phyloP scores from a whole-genome alignment of 2,888 invertebrate species.

The Nemotelus nigrinus region DNA sequence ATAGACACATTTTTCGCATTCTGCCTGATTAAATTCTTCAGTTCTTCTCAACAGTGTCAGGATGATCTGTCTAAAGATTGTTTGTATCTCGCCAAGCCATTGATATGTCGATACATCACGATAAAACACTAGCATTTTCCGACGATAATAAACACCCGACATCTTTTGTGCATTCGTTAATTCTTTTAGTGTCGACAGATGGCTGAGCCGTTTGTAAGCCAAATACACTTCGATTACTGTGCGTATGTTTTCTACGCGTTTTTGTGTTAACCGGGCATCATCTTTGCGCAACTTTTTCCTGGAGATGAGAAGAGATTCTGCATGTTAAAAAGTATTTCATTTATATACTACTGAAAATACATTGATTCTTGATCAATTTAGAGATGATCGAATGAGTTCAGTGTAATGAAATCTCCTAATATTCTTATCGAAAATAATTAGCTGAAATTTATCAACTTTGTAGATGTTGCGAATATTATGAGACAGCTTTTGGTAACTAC shows the following conservation, averaged over 20 bases:
- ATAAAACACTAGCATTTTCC: constrained; percentile 14
- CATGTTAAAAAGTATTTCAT: too few relatives aligned
- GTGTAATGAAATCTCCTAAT: too few relatives aligned
- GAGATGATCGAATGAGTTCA: too few relatives aligned
- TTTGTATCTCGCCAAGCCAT: constrained; percentile 11
- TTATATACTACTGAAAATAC: too few relatives aligned
- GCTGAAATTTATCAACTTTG: not conserved
- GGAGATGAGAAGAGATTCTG: not conserved
- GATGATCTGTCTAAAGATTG: constrained; percentile 41
- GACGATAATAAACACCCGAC: not conserved
- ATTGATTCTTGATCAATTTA: too few relatives aligned
- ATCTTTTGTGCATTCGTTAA: constrained; percentile 13
- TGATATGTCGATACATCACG: not conserved
- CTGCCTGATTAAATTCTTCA: constrained; percentile 33
- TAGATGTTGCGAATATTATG: not conserved
- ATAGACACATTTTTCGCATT: constrained; percentile 53
- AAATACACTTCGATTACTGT: constrained; percentile 7
- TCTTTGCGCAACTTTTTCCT: constrained; percentile 20
- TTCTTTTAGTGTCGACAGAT: not conserved
- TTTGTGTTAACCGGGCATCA: not conserved
- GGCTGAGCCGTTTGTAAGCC: constrained; percentile 28
- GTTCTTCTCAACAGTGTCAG: constrained; percentile 27
- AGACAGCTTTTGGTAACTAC: not conserved
- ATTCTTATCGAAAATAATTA: not conserved
- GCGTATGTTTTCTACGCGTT: constrained; percentile 3